These are phyloP conservation scores for Styela clava DNA, from an alignment of 23 tunicate genomes.

Conservation along the genomic window DNA sequence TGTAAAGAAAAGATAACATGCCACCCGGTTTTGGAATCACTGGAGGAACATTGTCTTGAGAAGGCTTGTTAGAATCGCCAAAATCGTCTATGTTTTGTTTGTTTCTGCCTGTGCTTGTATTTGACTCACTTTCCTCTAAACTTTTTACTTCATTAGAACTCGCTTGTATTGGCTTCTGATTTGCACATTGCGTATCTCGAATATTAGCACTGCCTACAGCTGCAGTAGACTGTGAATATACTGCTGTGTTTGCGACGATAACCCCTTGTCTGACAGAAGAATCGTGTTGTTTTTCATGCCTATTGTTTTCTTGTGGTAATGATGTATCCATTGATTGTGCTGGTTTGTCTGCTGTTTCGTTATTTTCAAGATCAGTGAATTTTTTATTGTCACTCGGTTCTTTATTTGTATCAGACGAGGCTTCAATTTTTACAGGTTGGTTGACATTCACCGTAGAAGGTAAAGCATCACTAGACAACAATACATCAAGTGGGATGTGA, in stretches of 20 bases:
- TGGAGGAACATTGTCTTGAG: background rate
- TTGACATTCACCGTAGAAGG: background rate
- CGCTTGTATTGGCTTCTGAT: background rate
- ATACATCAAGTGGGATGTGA: conserved; percentile 49
- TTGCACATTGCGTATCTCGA: background rate
- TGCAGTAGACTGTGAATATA: background rate
- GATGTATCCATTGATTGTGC: background rate
- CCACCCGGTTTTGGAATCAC: conserved; percentile 45
- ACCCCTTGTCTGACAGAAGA: conserved; percentile 12
- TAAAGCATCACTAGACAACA: conserved; percentile 29
- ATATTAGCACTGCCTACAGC: background rate
- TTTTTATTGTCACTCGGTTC: background rate
- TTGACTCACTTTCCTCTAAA: background rate
- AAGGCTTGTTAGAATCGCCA: background rate
- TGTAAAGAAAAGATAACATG: conserved; percentile 62
- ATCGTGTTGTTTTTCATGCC: background rate
- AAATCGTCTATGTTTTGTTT: background rate
- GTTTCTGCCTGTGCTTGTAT: background rate
- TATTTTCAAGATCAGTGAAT: background rate
- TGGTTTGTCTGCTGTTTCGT: background rate
- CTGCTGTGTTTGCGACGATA: conserved; percentile 17
- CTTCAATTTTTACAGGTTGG: too few relatives aligned
- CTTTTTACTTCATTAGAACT: background rate
- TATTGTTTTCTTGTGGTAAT: background rate
- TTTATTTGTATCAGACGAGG: too few relatives aligned